Percentiles rank a stretch among this genome's conserved stretches.
Evolutionary conservation across 1,140 invertebrate genomes (phyloP).

Genomic region (Sycobia sp.): DNA sequence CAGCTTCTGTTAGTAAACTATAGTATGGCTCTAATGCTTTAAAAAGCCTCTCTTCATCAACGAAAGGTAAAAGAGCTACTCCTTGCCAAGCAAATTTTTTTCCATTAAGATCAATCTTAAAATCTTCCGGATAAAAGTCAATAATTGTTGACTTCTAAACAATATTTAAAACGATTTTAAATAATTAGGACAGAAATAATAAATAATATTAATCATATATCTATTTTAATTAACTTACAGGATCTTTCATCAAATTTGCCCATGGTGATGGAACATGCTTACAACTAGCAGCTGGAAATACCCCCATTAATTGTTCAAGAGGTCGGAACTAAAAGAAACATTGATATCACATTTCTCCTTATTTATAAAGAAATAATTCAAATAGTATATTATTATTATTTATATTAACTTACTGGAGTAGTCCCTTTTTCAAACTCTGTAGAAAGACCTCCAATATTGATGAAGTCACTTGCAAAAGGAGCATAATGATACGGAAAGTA

Average conservation of each 20-base stretch:
- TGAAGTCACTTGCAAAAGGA: constrained; percentile 99
- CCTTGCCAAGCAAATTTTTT: constrained; percentile 99
- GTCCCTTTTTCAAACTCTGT: constrained; percentile 89
- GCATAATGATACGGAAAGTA: constrained; percentile 99
- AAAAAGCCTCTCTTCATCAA: constrained; percentile 91
- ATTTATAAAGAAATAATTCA: neutral
- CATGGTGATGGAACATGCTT: constrained; percentile 92
- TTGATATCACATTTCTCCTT: too few relatives aligned
- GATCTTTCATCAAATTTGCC: constrained; percentile 92
- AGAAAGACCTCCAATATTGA: constrained; percentile 84
- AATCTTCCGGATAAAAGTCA: constrained; percentile 98
- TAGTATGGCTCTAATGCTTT: constrained; percentile 85
- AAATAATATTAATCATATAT: neutral
- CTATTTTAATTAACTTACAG: constrained; percentile 66
- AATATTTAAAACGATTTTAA: constrained; percentile 31
- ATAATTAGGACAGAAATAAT: neutral
- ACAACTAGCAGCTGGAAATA: constrained; percentile 96
- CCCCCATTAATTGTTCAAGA: constrained; percentile 98
- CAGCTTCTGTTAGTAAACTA: constrained; percentile 76
- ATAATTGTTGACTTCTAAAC: constrained; percentile 87
- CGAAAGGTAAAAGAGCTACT: constrained; percentile 96
- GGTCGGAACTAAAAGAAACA: constrained; percentile 81
- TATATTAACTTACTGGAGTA: constrained; percentile 70
- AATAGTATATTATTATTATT: neutral
- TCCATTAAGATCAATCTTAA: constrained; percentile 98